phyloP scores from a whole-genome alignment of 2,797 vertebrate genomes.

The Sarcoramphus papa region DNA sequence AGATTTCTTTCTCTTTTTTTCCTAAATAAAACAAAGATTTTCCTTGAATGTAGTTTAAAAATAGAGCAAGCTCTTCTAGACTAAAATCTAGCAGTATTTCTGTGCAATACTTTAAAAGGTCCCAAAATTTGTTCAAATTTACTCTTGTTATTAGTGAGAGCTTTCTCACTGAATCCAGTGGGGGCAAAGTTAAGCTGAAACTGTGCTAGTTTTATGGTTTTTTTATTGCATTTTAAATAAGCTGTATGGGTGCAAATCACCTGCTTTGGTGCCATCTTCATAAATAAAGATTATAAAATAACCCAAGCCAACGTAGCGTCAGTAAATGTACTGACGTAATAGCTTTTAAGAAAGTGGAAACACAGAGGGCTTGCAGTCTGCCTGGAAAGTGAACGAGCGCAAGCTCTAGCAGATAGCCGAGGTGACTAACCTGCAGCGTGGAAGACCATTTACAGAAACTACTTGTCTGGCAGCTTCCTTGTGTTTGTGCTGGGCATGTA shows the following conservation, averaged over 20 bases:
- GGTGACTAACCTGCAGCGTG: neutral
- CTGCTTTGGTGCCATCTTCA: neutral
- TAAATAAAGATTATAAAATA: neutral
- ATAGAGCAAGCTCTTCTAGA: neutral
- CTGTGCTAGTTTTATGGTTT: neutral
- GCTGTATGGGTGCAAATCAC: neutral
- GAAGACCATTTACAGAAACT: neutral
- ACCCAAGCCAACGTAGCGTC: rapidly evolving
- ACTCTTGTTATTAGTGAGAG: neutral
- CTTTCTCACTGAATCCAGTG: neutral
- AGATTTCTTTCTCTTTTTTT: neutral
- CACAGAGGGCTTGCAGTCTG: neutral
- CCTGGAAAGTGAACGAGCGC: neutral
- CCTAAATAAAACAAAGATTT: neutral
- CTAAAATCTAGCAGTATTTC: neutral
- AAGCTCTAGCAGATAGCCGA: neutral
- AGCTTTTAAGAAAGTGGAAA: neutral
- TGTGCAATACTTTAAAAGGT: neutral
- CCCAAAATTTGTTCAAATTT: neutral
- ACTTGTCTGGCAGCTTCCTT: neutral
- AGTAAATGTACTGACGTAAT: neutral
- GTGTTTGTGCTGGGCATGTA: neutral
- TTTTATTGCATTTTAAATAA: neutral
- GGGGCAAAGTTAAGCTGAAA: neutral
- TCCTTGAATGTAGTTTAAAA: neutral